A percentile compares a stretch with the other conserved stretches of the same genome.
phyloP scores from a whole-genome alignment of 1,140 invertebrate genomes.

The Sycobia sp. region DNA sequence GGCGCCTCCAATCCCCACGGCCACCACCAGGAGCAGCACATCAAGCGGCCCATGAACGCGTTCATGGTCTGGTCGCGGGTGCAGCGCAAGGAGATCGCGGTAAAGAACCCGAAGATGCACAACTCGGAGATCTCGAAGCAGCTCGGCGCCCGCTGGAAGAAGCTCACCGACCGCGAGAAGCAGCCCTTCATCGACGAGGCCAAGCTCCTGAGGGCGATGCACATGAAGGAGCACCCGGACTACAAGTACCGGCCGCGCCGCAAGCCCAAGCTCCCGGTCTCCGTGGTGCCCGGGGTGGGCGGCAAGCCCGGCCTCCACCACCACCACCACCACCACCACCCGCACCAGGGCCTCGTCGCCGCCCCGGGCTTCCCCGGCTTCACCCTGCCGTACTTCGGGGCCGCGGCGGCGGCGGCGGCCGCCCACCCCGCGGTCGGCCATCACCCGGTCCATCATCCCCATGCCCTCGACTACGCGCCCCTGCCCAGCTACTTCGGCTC shows the following conservation, averaged over 20 bases:
- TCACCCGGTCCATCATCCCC: slow-evolving; percentile 59
- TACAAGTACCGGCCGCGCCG: slow-evolving; percentile 93
- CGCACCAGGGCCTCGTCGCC: slow-evolving; percentile 87
- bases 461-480: slow-evolving; percentile 43
- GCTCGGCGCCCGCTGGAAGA: slow-evolving; percentile 98
- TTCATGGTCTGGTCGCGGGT: slow-evolving; percentile 99
- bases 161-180: slow-evolving; percentile 91
- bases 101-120: slow-evolving; percentile 99
- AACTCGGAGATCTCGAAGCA: slow-evolving; percentile 98
- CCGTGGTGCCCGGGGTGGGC: slow-evolving; percentile 48
- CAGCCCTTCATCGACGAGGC: slow-evolving; percentile 98
- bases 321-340: too few relatives aligned
- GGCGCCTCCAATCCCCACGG: too few relatives aligned
- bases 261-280: slow-evolving; percentile 79
- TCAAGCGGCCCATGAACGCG: slow-evolving; percentile 99
- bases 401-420: too few relatives aligned
- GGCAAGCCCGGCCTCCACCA: slow-evolving; percentile 47
- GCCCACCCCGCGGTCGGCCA: slow-evolving; percentile 60
- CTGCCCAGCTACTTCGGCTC: slow-evolving; percentile 68
- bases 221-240: slow-evolving; percentile 99
- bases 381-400: slow-evolving; percentile 66
- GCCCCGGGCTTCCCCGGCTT: slow-evolving; percentile 65
- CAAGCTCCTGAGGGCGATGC: slow-evolving; percentile 90
- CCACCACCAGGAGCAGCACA: slow-evolving; percentile 70
- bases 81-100: slow-evolving; percentile 96